Base-by-base conservation (phyloP, 2,113 vertebrate genomes). In the Lampris megalopsis region DNA sequence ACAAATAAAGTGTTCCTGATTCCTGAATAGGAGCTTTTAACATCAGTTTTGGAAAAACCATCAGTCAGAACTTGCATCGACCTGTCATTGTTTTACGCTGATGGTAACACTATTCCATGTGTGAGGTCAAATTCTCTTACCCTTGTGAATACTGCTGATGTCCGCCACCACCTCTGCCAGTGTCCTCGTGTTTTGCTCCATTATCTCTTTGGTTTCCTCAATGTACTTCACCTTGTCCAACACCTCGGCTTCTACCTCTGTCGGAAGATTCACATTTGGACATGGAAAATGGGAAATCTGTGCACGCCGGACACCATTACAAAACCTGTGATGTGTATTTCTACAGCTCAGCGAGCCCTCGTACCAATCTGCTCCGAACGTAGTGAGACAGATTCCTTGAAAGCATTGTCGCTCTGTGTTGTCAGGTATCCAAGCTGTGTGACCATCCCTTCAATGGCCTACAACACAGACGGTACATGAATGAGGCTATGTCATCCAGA, bases 401-500 rank as follows among this genome's bases (percentile, higher is more conserved):
- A 95, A 63, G 97, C 93, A 49, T 92, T 92, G 71, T 93, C 83
- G 0, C 97, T 97, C 90, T 94, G 92, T n/a, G 89, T 94, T 68
- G 91, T 95, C 71, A 96, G 94, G 77, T 94, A 94, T 42, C 75
- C 81, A 2, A 96, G 93, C 86, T 98, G 96, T 9, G 92, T 92
- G 50, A 95, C 95, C 80, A 98, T 95, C 65, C 93, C 95, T 71
- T 71, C 83, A 52, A 94, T 86, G 73, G 96, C 96, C 98, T 99
- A 43, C 35, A 90, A 82, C 24, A 84, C 24, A 83, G 8, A 69
- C 11, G 4, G 64, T 1, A 63, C 1, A 59, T 61, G 50, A 59
- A 5, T 13, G 56, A 7, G 4, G 38, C 1, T 13, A n/a, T 9
- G 9, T 2, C 36, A 0, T 56, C 3, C 40, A 7, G 9, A 47